These are phyloP conservation scores for Anthophora plumipes DNA, from an alignment of 2,888 invertebrate genomes.

Conservation along the genomic window DNA sequence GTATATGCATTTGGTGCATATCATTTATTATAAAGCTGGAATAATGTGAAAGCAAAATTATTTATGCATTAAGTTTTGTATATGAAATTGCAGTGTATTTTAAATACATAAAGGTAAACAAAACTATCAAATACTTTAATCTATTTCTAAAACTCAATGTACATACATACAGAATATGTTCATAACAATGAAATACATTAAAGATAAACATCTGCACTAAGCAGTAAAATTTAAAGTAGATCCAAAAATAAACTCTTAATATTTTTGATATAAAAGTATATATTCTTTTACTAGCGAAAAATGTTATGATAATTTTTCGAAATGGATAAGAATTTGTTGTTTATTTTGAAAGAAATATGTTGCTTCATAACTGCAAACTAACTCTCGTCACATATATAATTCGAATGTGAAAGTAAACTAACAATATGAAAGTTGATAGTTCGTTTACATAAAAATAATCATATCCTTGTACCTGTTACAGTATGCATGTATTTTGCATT, in stretches of 20 bases:
- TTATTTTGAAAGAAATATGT: constrained; percentile 33
- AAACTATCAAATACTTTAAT: background rate
- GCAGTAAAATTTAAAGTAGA: background rate
- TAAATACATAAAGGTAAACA: background rate
- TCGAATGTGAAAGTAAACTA: constrained; percentile 27
- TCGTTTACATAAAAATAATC: constrained; percentile 29
- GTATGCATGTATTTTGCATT: constrained; percentile 1
- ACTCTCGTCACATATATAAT: background rate
- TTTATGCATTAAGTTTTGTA: background rate
- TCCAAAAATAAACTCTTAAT: background rate
- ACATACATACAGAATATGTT: background rate
- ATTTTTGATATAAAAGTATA: background rate
- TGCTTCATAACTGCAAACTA: constrained; percentile 13
- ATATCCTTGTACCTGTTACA: constrained; percentile 29
- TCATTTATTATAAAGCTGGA: constrained; percentile 19
- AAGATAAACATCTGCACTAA: background rate
- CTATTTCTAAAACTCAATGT: constrained; percentile 6
- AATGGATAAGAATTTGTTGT: background rate
- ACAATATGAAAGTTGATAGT: constrained; percentile 45
- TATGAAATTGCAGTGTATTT: background rate
- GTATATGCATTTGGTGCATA: background rate
- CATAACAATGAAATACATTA: background rate
- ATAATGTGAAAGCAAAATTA: background rate
- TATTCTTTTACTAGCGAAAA: background rate
- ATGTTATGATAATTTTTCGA: background rate